Percentiles rank a stretch among this genome's conserved stretches.
These are phyloP conservation scores for Butastur rufipennis DNA, from an alignment of 2,113 vertebrate species.

Conservation along the genomic window DNA sequence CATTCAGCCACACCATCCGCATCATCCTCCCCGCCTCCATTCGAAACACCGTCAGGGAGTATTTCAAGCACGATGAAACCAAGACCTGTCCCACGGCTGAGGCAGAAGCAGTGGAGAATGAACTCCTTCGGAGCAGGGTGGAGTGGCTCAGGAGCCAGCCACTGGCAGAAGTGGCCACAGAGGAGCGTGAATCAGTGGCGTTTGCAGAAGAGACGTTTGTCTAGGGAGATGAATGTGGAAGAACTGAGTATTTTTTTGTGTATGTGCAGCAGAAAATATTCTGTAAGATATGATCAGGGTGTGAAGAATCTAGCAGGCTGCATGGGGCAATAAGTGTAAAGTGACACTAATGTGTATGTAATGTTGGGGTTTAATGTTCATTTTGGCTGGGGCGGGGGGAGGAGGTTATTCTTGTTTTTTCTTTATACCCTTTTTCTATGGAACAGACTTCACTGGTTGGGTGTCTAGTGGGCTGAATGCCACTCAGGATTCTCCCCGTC, in stretches of 20 bases:
- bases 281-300: conserved; percentile 2
- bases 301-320: conserved; percentile 19
- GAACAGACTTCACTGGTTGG: not conserved
- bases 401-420: not conserved
- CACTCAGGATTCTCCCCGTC: not conserved
- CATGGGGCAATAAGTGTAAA: not conserved
- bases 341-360: not conserved
- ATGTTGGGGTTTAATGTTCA: not conserved
- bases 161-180: not conserved
- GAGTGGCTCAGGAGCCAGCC: conserved; percentile 49
- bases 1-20: conserved; percentile 69
- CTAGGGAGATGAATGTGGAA: not conserved
- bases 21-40: conserved; percentile 71
- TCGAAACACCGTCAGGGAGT: conserved; percentile 67
- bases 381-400: not conserved
- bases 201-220: conserved; percentile 68
- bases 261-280: not conserved
- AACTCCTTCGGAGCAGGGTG: conserved; percentile 49
- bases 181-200: not conserved
- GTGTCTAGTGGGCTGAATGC: not conserved
- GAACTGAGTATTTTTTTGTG: not conserved
- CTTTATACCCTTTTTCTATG: not conserved
- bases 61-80: conserved; percentile 59
- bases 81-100: not conserved
- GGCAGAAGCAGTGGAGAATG: conserved; percentile 35